Conservation (phyloP, 1,140 invertebrate genomes). For the Pararge aegeria region DNA sequence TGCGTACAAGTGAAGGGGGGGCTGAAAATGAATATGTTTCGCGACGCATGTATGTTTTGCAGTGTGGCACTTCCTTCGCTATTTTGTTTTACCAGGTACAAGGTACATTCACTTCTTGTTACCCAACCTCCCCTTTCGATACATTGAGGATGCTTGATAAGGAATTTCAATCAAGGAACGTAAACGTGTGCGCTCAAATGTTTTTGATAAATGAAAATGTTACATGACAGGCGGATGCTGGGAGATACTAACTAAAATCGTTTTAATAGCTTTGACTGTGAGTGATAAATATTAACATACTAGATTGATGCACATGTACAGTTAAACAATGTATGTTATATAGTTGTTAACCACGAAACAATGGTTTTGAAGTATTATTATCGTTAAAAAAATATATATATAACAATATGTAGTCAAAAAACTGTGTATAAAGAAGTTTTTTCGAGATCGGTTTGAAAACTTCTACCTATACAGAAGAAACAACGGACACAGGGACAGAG, state of each 20-base stretch:
- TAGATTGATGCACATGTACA: too few species aligned
- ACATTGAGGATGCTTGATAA: conserved; percentile 48
- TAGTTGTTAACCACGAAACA: too few species aligned
- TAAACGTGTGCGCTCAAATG: conserved; percentile 30
- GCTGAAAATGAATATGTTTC: conserved; percentile 34
- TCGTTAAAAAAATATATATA: too few species aligned
- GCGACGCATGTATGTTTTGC: conserved; percentile 39
- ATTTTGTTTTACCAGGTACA: conserved; percentile 45
- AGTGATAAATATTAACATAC: too few species aligned
- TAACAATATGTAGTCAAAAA: too few species aligned
- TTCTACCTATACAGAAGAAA: too few species aligned
- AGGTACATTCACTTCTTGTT: conserved; percentile 45
- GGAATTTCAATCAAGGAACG: conserved; percentile 47
- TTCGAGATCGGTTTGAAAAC: too few species aligned
- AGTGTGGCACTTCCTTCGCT: conserved; percentile 29
- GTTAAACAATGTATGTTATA: too few species aligned
- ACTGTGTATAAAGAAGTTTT: too few species aligned
- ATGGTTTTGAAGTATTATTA: too few species aligned
- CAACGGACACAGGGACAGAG: too few species aligned
- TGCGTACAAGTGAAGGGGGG: conserved; percentile 17
- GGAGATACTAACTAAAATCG: background rate
- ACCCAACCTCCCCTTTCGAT: conserved; percentile 39
- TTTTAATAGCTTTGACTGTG: background rate
- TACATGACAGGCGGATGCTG: background rate
- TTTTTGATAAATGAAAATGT: conserved; percentile 4